Percentiles rank a stretch among this genome's conserved stretches.
phyloP scores from a whole-genome alignment of 2,113 vertebrate genomes.

The Ariopsis seemanni region DNA sequence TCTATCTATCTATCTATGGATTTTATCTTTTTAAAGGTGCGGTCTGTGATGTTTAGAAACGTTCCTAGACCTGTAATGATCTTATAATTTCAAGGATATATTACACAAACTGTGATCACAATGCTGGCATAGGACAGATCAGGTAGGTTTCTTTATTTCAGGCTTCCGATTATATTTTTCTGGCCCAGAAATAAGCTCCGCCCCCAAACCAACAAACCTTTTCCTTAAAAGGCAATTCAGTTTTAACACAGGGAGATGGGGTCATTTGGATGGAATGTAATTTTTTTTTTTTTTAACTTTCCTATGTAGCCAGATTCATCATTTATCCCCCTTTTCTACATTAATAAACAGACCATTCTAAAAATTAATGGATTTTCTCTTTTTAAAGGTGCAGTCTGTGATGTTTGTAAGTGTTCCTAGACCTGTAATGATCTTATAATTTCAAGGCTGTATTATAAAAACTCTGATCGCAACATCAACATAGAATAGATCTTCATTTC shows the following conservation, averaged over 20 bases:
- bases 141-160: background rate
- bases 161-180: background rate
- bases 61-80: background rate
- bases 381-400: background rate
- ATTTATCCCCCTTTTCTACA: background rate
- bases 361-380: background rate
- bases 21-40: background rate
- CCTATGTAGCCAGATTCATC: background rate
- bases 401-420: background rate
- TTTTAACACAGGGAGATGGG: background rate
- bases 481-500: background rate
- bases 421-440: background rate
- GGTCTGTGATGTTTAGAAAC: background rate
- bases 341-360: background rate
- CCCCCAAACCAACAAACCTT: background rate
- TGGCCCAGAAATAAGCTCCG: background rate
- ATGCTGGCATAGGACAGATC: background rate
- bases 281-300: background rate
- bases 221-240: background rate
- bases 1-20: too few species aligned
- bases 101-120: background rate
- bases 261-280: too few species aligned
- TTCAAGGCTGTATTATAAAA: background rate
- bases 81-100: background rate
- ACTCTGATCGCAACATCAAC: background rate